Base-by-base conservation (phyloP, 2,797 vertebrate genomes). In the Rhinophrynus dorsalis region DNA sequence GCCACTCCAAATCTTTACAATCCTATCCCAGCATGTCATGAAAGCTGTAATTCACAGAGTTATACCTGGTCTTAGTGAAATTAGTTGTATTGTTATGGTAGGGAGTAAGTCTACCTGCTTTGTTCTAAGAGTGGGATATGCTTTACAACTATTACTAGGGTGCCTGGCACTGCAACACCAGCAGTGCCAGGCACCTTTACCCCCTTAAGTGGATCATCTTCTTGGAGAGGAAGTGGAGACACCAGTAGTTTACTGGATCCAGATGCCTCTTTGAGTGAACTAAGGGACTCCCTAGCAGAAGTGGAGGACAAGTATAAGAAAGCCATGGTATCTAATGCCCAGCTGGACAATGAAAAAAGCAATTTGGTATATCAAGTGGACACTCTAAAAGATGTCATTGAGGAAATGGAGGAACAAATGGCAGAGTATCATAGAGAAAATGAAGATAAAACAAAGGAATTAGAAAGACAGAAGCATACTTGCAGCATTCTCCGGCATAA, bases 221-320 rank as follows among this genome's bases (percentile, higher is more conserved):
- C 97, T 21, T 88, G 97, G 56, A 88, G 97, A 59, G 96, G 96
- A 78, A 99, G 97, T 48, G 82, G 94, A 51, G 97, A 99, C 79
- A 90, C 90, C 0, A 90, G 94, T 67, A 96, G 91, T 76, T 88
- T 90, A 40, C 15, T 89, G 30, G 97, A 99, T 78, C 91, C 96
- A 1, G 97, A 99, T 79, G 88, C 92, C 27, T 98, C 92, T 38
- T 89, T 99, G 77, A 93, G 88, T 81, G 97, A 99, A 87, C 83
- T 99, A 60, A 90, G 91, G 94, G 97, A 99, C 71, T 98, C 96
- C 0, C 84, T 99, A 37, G 78, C 88, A 50, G 97, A 98, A 79
- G 95, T 99, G 80, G 96, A 99, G 84, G 97, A 99, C 76, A 99
- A 99, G 76, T 99, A 98, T 81, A 99, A 96, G 86, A 99, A 99